A percentile compares a stretch with the other conserved stretches of the same genome.
phyloP scores from a whole-genome alignment of 2,797 vertebrate genomes.

The Characodon lateralis region DNA sequence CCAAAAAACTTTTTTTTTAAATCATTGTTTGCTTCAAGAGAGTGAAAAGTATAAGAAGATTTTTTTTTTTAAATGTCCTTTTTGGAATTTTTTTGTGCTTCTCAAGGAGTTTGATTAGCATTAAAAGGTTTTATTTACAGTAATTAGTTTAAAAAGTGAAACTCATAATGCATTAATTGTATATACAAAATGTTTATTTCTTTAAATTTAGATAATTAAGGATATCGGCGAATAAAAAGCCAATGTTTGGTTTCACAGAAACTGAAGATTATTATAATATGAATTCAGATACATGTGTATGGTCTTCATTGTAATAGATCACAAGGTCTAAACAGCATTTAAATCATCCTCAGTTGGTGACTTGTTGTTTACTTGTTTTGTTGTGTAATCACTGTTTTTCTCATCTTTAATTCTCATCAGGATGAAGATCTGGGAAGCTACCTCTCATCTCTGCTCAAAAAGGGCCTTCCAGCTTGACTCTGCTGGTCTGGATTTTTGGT shows the following conservation, averaged over 20 bases:
- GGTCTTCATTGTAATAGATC: background rate
- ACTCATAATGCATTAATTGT: background rate
- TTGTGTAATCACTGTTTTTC: background rate
- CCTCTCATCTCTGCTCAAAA: slow-evolving; percentile 91
- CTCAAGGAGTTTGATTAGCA: background rate
- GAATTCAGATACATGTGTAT: background rate
- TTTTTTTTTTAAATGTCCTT: background rate
- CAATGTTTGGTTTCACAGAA: no score
- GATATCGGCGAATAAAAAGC: background rate
- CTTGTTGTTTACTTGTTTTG: background rate
- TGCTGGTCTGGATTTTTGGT: slow-evolving; percentile 42
- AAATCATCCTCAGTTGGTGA: background rate
- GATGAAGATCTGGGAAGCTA: slow-evolving; percentile 97
- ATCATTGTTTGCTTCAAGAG: background rate
- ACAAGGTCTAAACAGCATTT: background rate
- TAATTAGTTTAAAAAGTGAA: background rate
- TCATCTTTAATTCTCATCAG: slow-evolving; percentile 60
- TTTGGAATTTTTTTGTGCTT: background rate
- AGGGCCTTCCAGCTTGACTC: slow-evolving; percentile 87
- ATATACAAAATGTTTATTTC: background rate
- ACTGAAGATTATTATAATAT: background rate
- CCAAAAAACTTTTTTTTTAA: no score
- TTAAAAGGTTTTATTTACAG: background rate
- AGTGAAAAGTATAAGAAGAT: background rate
- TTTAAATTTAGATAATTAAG: background rate